Base-by-base conservation (phyloP, 2,113 vertebrate genomes). In the Cariama cristata region DNA sequence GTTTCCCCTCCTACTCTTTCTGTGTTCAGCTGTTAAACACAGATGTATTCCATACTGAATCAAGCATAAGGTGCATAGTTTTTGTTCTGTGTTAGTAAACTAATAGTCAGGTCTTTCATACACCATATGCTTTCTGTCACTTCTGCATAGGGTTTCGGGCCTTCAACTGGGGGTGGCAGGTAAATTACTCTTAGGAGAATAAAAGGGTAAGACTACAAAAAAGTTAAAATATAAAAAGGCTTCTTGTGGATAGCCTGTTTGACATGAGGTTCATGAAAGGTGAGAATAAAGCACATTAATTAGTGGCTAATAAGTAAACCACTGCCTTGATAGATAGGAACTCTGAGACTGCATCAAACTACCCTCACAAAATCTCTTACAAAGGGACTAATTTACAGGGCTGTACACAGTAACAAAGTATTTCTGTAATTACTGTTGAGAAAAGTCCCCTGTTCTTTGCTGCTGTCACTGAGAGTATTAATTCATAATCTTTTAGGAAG, bases 401-500 rank as follows among this genome's bases (percentile, higher is more conserved):
- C 88, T 83, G 35, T 64, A 88, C 71, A 45, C 38, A 95, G 73
- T 89, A 62, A 71, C 83, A 67, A 92, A 87, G 45, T 92, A 63
- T 86, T 96, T 96, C 86, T 89, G 38, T 97, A 96, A 93, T 96
- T 91, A 91, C 60, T 90, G 44, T 79, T 94, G 88, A 83, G 86
- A 88, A 82, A 96, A 95, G 86, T 91, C 84, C 66, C 86, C 94
- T 94, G 52, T 93, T 86, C 82, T 92, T 86, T 63, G 60, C 63
- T 79, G 72, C 96, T 96, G 77, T 95, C 97, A 92, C 58, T 79
- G 32, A 83, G 52, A 89, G 58, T 35, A 95, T 71, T 82, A 93
- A 92, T 97, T 97, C 69, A 56, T 95, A 94, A 86, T 97, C 49
- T 95, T 96, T 97, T 88, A 93, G 91, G 88, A 92, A 96, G 79